phyloP scores from a whole-genome alignment of 2,113 vertebrate species.

The Poecilia latipinna region DNA sequence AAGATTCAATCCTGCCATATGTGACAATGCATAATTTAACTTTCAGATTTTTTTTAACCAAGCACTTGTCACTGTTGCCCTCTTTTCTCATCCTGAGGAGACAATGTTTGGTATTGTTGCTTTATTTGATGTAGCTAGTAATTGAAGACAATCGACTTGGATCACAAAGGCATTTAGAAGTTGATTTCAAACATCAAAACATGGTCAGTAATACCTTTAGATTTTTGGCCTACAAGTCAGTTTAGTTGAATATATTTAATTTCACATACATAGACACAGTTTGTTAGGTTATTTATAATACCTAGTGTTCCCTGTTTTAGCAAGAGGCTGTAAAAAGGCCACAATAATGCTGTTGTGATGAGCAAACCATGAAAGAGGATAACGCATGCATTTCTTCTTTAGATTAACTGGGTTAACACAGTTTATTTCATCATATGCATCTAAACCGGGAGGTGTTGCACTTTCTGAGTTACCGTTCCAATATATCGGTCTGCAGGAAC shows the following conservation, averaged over 20 bases:
- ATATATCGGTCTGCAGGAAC: background rate
- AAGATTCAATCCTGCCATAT: conserved; percentile 73
- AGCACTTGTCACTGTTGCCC: conserved; percentile 68
- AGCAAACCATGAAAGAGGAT: background rate
- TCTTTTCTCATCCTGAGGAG: conserved; percentile 64
- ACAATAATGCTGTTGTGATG: background rate
- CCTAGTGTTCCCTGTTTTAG: background rate
- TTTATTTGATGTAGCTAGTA: conserved; percentile 21
- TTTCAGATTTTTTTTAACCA: conserved; percentile 49
- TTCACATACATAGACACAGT: background rate
- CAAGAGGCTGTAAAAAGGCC: background rate
- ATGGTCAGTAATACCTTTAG: background rate
- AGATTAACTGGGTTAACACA: background rate
- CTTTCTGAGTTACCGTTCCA: background rate
- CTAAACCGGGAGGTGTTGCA: background rate
- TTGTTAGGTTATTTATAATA: background rate
- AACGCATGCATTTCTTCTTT: background rate
- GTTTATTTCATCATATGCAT: background rate
- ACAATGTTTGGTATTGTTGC: conserved; percentile 41
- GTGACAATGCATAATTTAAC: conserved; percentile 83
- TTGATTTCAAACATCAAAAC: conserved; percentile 9
- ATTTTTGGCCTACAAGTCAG: background rate
- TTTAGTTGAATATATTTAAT: background rate
- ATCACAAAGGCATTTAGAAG: conserved; percentile 31
- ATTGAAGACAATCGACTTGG: conserved; percentile 8